These are phyloP conservation scores for Puntigrus tetrazona DNA, from an alignment of 2,113 vertebrate species.

Conservation along the genomic window DNA sequence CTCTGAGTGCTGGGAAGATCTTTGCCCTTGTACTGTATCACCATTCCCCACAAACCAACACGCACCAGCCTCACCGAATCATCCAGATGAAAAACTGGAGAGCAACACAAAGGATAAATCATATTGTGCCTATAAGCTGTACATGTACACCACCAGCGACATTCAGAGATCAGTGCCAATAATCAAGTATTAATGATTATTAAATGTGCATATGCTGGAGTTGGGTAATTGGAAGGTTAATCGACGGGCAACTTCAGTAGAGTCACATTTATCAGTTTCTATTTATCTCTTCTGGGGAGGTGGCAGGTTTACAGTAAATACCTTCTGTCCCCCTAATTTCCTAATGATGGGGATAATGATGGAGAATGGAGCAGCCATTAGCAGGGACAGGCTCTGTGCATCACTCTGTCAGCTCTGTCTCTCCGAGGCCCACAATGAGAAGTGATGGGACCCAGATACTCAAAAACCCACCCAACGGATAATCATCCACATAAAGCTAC, in stretches of 20 bases:
- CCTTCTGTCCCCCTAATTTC: constrained; percentile 99
- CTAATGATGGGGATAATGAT: constrained; percentile 99
- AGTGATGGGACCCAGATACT: constrained; percentile 98
- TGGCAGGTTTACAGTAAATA: constrained; percentile 99
- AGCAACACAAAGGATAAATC: neutral
- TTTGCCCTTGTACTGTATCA: constrained; percentile 46
- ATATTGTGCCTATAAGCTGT: neutral
- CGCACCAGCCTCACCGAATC: neutral
- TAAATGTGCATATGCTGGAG: constrained; percentile 88
- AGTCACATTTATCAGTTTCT: constrained; percentile 99
- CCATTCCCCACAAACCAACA: neutral
- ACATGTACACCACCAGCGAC: neutral
- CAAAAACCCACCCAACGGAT: constrained; percentile 50
- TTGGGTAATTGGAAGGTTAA: constrained; percentile 97
- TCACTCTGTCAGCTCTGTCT: constrained; percentile 97
- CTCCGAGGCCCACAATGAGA: constrained; percentile 90
- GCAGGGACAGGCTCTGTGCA: constrained; percentile 94
- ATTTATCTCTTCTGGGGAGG: constrained; percentile 99
- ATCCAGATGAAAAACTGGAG: constrained; percentile 2
- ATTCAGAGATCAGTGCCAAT: constrained; percentile 77
- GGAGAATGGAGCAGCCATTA: constrained; percentile 99
- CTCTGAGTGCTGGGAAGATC: constrained; percentile 27
- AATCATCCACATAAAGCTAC: constrained; percentile 15
- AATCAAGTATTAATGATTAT: constrained; percentile 94
- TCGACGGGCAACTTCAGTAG: constrained; percentile 89